phyloP scores from a whole-genome alignment of 2,888 invertebrate genomes.

The Caenorhabditis sp. region DNA sequence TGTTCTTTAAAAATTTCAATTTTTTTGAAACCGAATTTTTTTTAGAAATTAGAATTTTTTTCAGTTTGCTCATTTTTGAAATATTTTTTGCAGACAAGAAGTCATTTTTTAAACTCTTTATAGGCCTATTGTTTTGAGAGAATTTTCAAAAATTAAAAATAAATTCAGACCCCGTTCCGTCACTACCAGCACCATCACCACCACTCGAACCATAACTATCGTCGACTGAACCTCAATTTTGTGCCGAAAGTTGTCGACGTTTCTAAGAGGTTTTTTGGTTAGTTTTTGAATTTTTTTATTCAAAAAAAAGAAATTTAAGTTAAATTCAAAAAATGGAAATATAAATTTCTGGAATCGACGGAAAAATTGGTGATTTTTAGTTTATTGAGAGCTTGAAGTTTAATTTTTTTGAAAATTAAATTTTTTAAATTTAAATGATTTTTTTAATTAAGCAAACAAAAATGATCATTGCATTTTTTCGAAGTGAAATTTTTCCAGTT shows the following conservation, averaged over 20 bases:
- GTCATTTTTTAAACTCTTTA: not conserved
- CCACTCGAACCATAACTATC: conserved; percentile 5
- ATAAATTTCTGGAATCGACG: too few relatives aligned
- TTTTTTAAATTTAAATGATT: too few relatives aligned
- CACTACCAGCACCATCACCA: conserved; percentile 19
- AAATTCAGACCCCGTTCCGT: conserved; percentile 40
- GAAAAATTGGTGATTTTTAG: too few relatives aligned
- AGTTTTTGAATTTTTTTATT: not conserved
- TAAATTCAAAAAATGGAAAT: too few relatives aligned
- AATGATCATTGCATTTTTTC: too few relatives aligned
- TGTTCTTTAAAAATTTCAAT: too few relatives aligned
- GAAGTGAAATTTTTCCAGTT: too few relatives aligned
- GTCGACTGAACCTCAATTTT: conserved; percentile 33
- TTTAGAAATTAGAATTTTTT: not conserved
- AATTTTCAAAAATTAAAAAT: not conserved
- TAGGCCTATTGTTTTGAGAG: not conserved
- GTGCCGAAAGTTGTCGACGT: conserved; percentile 12
- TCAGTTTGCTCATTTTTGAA: not conserved
- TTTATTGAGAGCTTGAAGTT: too few relatives aligned
- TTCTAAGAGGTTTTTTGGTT: conserved; percentile 32
- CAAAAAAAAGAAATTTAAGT: not conserved
- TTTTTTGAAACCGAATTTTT: too few relatives aligned
- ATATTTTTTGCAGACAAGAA: too few relatives aligned
- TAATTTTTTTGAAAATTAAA: too few relatives aligned
- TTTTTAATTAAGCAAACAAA: too few relatives aligned